phyloP scores from a whole-genome alignment of 2,888 invertebrate species.

The Caenorhabditis wallacei region DNA sequence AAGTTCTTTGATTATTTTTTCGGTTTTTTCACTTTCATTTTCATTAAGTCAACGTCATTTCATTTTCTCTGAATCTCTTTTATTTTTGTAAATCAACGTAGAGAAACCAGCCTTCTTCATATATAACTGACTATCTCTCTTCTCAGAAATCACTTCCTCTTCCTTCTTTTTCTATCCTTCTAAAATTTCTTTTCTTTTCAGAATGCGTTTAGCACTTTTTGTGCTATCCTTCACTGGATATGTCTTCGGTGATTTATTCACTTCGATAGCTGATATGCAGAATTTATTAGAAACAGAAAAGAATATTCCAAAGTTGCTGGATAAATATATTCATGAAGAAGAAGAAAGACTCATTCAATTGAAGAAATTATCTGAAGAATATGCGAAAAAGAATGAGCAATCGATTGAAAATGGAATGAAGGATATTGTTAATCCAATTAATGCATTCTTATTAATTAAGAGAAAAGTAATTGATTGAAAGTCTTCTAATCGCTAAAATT shows the following conservation, averaged over 20 bases:
- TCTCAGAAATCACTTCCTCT: constrained; percentile 22
- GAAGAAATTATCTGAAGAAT: constrained; percentile 77
- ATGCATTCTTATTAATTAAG: constrained; percentile 85
- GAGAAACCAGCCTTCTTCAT: constrained; percentile 31
- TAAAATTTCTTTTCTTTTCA: constrained; percentile 12
- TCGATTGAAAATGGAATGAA: constrained; percentile 77
- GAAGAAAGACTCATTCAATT: constrained; percentile 83
- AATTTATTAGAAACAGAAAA: constrained; percentile 84
- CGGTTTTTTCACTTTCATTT: constrained; percentile 21
- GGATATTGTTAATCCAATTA: constrained; percentile 85
- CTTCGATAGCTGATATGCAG: constrained; percentile 85
- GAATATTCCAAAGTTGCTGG: constrained; percentile 83
- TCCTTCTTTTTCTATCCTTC: constrained; percentile 18
- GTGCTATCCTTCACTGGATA: constrained; percentile 24
- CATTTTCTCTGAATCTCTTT: constrained; percentile 36
- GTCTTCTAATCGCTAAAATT: neutral
- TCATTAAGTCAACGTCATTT: constrained; percentile 36
- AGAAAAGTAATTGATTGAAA: constrained; percentile 82
- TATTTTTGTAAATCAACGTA: constrained; percentile 48
- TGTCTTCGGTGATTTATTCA: constrained; percentile 84
- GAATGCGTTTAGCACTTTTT: constrained; percentile 40
- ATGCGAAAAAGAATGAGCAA: constrained; percentile 76
- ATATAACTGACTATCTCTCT: constrained; percentile 35
- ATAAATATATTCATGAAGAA: constrained; percentile 84
- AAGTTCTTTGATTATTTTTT: neutral